phyloP scores from a whole-genome alignment of 2,113 vertebrate genomes.

The Callithrix jacchus region DNA sequence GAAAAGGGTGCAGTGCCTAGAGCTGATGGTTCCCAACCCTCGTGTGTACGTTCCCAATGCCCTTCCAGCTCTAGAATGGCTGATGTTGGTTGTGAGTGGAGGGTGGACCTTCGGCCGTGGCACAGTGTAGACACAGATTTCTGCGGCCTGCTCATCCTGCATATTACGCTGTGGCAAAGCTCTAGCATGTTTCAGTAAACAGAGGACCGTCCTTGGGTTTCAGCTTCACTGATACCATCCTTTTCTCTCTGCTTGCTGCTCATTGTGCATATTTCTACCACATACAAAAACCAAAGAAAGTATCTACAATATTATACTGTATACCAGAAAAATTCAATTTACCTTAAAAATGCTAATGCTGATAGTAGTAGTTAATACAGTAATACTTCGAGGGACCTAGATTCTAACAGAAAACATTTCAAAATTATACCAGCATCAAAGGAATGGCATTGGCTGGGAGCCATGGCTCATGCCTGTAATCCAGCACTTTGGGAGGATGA shows the following conservation, averaged over 20 bases:
- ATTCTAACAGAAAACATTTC: constrained; percentile 36
- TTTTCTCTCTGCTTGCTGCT: not conserved
- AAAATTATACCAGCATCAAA: not conserved
- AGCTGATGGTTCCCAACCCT: too few relatives aligned
- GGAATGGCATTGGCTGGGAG: not conserved
- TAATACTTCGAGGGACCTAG: not conserved
- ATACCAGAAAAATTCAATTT: not conserved
- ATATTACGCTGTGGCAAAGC: fast-evolving
- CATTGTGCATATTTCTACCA: not conserved
- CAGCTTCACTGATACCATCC: fast-evolving
- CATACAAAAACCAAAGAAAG: not conserved
- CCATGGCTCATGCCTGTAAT: too few relatives aligned
- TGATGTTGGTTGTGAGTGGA: not conserved
- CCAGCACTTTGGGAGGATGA: too few relatives aligned
- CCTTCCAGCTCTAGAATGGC: not conserved
- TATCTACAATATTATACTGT: not conserved
- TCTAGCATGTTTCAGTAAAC: not conserved
- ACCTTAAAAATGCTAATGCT: constrained; percentile 15
- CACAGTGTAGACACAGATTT: too few relatives aligned
- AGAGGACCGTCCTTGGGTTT: not conserved
- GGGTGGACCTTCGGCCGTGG: not conserved
- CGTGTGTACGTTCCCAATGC: not conserved
- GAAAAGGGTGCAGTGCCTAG: not conserved
- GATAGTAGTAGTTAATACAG: not conserved
- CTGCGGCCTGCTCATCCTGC: not conserved